Evolutionary conservation across 1,140 invertebrate genomes (phyloP), one percentile per base, ranked within the genome.

Genomic region (Apolygus lucorum): DNA sequence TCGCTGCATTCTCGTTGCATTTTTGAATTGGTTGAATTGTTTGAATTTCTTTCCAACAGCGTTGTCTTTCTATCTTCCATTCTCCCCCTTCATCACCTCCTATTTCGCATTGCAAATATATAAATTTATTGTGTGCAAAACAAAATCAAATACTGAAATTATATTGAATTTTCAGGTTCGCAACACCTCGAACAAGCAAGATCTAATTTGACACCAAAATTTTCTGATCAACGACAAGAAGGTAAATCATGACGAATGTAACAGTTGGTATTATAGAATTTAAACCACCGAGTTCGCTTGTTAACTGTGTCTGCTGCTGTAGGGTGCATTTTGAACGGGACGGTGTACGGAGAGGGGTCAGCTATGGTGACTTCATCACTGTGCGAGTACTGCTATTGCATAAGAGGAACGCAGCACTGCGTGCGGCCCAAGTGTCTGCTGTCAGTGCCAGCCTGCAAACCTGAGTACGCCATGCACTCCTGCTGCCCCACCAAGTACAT

Each of bases 301-400:
- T n/a, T n/a, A n/a, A n/a, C n/a, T n/a, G n/a, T n/a, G n/a, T n/a
- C n/a, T n/a, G n/a, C n/a, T n/a, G n/a, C n/a, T n/a, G 62, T 78
- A 89, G 89, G 87, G 70, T 92, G 90, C 76, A 79, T 88, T 70
- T 81, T 85, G 64, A 88, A 89, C 71, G 89, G 89, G 14, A 86
- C 87, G n/a, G 79, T 87, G 68, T 93, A 89, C 78, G 88, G 85
- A 11, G 87, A 89, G 42, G 92, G 92, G 0, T 93, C 91, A 1
- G 92, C 92, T 0, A 91, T 94, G 88, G 81, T 86, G 69, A 87
- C 88, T 1, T 87, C 85, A 13, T 85, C 85, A 64, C 82, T 85
- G 2, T 95, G 92, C 79, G 88, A 92, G 78, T 91, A 92, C 76
- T 95, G 92, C 79, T 95, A 91, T 79, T 95, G 92, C 76, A 88